These are phyloP conservation scores for Nezara viridula DNA, from an alignment of 2,888 invertebrate genomes.

Conservation along the genomic window DNA sequence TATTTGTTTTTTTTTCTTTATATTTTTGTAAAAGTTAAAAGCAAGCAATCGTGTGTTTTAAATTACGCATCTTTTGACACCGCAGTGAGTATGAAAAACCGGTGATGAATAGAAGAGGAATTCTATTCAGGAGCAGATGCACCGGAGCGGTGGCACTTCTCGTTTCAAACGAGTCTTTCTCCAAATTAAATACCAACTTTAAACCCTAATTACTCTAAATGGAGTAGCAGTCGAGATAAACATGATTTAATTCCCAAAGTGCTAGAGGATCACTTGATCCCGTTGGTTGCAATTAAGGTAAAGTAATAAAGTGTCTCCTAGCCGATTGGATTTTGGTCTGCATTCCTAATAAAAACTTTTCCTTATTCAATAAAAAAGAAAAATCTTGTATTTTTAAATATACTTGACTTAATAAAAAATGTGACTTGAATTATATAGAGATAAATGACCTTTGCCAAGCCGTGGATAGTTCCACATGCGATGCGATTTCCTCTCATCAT, in stretches of 20 bases:
- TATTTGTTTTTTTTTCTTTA: too few relatives aligned
- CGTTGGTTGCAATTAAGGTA: not conserved
- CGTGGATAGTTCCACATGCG: too few relatives aligned
- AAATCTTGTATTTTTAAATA: too few relatives aligned
- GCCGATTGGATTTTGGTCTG: too few relatives aligned
- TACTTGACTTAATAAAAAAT: too few relatives aligned
- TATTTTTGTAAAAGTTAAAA: too few relatives aligned
- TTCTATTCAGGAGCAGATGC: not conserved
- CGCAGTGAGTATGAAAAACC: not conserved
- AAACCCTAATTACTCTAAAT: conserved; percentile 8
- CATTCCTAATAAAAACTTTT: too few relatives aligned
- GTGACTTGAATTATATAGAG: too few relatives aligned
- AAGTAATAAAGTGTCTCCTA: not conserved
- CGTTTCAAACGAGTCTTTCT: not conserved
- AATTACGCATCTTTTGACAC: not conserved
- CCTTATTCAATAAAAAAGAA: too few relatives aligned
- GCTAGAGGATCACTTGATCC: not conserved
- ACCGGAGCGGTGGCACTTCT: not conserved
- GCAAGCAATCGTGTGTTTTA: not conserved
- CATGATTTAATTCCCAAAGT: not conserved
- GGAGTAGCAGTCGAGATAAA: not conserved
- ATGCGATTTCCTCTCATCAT: too few relatives aligned
- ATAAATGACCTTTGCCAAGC: too few relatives aligned
- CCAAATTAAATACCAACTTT: conserved; percentile 30
- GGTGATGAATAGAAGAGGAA: not conserved